Conservation (phyloP, 2,888 invertebrate genomes). For the Stratiomys singularior region DNA sequence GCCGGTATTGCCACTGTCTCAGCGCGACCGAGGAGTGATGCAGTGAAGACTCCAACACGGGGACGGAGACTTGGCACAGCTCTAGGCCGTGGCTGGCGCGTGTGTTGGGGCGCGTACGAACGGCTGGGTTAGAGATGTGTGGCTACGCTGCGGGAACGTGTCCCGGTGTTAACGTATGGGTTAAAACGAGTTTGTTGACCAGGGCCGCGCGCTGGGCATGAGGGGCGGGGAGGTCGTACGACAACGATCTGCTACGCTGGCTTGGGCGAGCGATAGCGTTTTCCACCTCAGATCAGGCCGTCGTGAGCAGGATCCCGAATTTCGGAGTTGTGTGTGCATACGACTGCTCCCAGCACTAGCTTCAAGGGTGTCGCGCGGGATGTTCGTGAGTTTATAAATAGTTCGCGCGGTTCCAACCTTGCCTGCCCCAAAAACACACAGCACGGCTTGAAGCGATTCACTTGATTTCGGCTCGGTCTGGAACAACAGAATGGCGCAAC, state of each 20-base stretch:
- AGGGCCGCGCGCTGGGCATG: conserved; percentile 5
- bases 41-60: not conserved
- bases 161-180: conserved; percentile 34
- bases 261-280: not conserved
- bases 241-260: conserved; percentile 32
- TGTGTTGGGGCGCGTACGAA: conserved; percentile 1
- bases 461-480: not conserved
- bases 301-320: conserved; percentile 11
- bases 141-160: conserved; percentile 23
- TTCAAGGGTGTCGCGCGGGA: conserved; percentile 4
- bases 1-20: conserved; percentile 15
- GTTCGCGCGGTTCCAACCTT: conserved; percentile 25
- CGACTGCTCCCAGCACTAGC: too few species aligned
- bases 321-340: conserved; percentile 9
- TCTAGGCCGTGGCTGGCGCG: conserved; percentile 18
- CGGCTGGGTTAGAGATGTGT: conserved; percentile 11
- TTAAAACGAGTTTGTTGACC: conserved; percentile 44
- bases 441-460: not conserved
- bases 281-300: not conserved
- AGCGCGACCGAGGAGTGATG: not conserved
- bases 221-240: not conserved
- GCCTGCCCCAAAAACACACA: conserved; percentile 19
- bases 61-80: conserved; percentile 1
- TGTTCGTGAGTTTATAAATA: conserved; percentile 49
- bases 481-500: too few species aligned